These are phyloP conservation scores for Donacobius atricapilla DNA, from an alignment of 2,113 vertebrate species.

Conservation along the genomic window DNA sequence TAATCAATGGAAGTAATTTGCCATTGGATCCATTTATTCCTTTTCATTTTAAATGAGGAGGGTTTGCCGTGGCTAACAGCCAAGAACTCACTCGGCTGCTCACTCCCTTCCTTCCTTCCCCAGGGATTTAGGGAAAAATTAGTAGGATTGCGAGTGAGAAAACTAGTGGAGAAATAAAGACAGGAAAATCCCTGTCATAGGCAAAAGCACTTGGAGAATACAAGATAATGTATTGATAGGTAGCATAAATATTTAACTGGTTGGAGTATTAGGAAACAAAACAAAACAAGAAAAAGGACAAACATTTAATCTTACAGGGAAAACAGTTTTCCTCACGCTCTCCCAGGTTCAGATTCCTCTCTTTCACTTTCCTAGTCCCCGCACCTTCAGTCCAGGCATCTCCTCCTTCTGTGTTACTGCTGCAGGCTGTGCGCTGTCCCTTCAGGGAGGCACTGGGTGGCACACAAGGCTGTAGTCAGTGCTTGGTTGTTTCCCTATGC, in stretches of 20 bases:
- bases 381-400: background rate
- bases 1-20: background rate
- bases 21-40: background rate
- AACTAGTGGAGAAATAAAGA: background rate
- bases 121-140: background rate
- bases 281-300: background rate
- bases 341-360: background rate
- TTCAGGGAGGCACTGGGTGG: background rate
- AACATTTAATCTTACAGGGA: background rate
- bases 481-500: background rate
- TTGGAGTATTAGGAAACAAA: background rate
- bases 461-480: background rate
- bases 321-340: background rate
- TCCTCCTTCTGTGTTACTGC: background rate
- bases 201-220: background rate
- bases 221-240: background rate
- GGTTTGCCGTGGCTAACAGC: background rate
- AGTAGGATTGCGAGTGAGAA: background rate
- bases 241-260: background rate
- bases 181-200: background rate
- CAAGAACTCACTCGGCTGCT: background rate
- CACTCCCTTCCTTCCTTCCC: background rate
- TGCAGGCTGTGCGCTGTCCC: background rate
- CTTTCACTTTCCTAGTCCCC: background rate
- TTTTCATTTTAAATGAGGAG: background rate